Base-by-base conservation (phyloP, 2,113 vertebrate species). In the Nothocercus nigrocapillus region DNA sequence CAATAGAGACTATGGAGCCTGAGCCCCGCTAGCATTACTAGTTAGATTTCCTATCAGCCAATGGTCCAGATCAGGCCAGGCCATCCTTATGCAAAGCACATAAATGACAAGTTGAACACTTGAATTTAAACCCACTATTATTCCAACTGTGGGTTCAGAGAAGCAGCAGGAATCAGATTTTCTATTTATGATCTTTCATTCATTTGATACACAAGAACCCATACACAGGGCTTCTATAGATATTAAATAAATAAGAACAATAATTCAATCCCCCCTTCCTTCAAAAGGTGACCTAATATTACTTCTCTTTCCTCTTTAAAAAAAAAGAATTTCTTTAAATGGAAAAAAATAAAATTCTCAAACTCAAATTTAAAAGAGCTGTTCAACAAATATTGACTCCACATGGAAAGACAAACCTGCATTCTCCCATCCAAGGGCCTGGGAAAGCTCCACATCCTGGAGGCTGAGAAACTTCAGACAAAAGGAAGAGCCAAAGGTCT, bases 181-280 rank as follows among this genome's bases (percentile, higher is more conserved):
- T 44, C 66, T 82, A 14, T 75, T 84, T 67, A 38, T 24, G 2
- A 14, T 58, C 58, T 81, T 78, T 68, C 28, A 11, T 86, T 77
- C 38, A 40, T 74, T 89, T 78, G 42, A 61, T 47, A 22, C 14
- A 68, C 34, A 79, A 93, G 70, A 84, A 64, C 12, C 3, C 13
- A 11, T 2, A 0, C 3, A n/a, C 0, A 1, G 9, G 14, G 11
- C 11, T 95, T 81, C 34, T 17, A n/a, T 1, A 69, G 20, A n/a
- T 11, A 83, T 14, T 8, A 88, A 83, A 42, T 24, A 77, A 25
- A 14, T 34, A 85, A 88, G 21, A 90, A 61, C 10, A 79, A 42
- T 22, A 90, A 73, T 53, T 69, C 30, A 13, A 24, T 51, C 67
- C 21, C 18, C 54, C 3, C 9, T 84, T 22, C n/a, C 74, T 72